Evolutionary conservation across 2,888 invertebrate genomes (phyloP), one percentile per base, ranked within the genome.

Genomic region (Autographa pulchrina): DNA sequence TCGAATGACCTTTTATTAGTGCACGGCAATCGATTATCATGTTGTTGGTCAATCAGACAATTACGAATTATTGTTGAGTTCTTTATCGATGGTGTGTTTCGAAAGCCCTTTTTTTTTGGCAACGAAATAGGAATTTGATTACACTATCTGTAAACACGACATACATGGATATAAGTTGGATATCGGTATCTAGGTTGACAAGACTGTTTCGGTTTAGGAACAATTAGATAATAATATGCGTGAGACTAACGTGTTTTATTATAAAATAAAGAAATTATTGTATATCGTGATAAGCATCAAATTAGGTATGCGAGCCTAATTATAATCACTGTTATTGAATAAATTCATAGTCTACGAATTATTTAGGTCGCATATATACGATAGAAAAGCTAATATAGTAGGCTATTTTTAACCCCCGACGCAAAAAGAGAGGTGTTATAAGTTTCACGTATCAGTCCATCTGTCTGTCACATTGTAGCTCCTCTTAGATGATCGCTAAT

Each of bases 1-100:
- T 68, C 63, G 25, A 32, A 66, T 68, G 63, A 60, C 41, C 78
- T 77, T 62, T 68, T 63, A 78, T 75, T 68, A 61, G 65, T 65
- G 11, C 38, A 65, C 38, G 54, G 65, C 31, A 56, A 58, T 31
- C 13, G n/a, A 59, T n/a, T 72, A 60, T 61, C 68, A 62, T 74
- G 77, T 61, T 74, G 58, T 67, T 68, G 48, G 41, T 58, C 63
- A 72, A 72, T 78, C 58, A 25, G 71, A 18, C 63, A 60, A 65
- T 65, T 62, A 54, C 4, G 43, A 25, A 65, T 68, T 35, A 11
- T 32, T 52, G 56, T 65, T 60, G 9, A 56, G 38, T 59, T 61
- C 7, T 20, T 65, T 68, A 54, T 52, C 35, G 16, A 11, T 54
- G 11, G 56, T 64, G 8, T 18, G 2, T 74, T 32, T 52, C n/a